Base-by-base conservation (phyloP, 2,888 invertebrate species). In the Chaetoderma sp. region DNA sequence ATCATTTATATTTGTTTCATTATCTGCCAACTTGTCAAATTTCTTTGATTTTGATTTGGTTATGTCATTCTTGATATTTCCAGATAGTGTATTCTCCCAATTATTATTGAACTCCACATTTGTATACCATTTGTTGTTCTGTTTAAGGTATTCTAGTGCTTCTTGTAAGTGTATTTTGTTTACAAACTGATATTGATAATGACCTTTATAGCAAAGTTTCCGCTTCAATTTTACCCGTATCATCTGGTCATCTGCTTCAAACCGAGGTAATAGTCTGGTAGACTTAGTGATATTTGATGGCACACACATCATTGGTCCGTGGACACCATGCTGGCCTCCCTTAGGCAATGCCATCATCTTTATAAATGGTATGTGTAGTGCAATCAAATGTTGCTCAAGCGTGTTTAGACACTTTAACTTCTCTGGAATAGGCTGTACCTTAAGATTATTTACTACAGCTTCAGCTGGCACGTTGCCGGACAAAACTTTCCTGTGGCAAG, bases 301-400 rank as follows among this genome's bases (percentile, higher is more conserved):
- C 4, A 75, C 71, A 68, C 69, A 70, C n/a, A 72, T 66, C 33
- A 71, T 67, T 33, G 71, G 72, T 25, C 75, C 72, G 63, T 65
- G 66, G 16, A 72, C 58, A 42, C 66, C 68, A 28, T 72, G 58
- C 47, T 74, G 75, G 13, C 63, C 59, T 52, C 68, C 71, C 58
- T 65, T 72, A 2, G 70, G 70, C 32, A 73, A 56, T 30, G 62
- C 54, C 21, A 69, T 50, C 18, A 75, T 68, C 59, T 71, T 72
- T 66, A 71, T 70, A 50, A 73, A 75, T 10, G 72, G 72, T 27
- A 75, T 67, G 32, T 65, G 60, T 49, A 58, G 54, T 6, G 67
- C 54, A 18, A 73, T 50, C 27, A 74, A 32, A 36, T 72, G 70
- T 60, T 63, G 60, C 59, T 75, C 75, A 42, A 75, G 45, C 27